Evolutionary conservation across 37 sponge, comb jelly and placozoan species (phyloP).

Genomic region (Cladorhizidae sp.): DNA sequence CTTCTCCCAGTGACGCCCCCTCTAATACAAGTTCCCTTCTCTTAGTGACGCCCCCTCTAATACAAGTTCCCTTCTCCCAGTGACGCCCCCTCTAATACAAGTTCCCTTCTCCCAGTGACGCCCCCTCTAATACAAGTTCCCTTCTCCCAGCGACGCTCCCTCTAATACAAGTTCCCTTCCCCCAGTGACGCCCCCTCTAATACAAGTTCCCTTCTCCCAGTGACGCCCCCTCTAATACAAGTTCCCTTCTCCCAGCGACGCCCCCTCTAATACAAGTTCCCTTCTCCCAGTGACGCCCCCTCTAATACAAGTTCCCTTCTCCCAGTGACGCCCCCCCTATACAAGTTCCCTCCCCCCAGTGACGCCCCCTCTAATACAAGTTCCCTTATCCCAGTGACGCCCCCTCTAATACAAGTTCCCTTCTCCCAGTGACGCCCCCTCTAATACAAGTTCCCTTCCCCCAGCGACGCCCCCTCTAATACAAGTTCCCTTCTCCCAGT

Average conservation of each 20-base stretch:
- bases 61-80: neutral
- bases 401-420: conserved; percentile 1
- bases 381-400: neutral
- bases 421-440: neutral
- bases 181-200: conserved; percentile 3
- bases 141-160: neutral
- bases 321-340: neutral
- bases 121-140: conserved; percentile 1
- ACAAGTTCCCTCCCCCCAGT: conserved; percentile 11
- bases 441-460: conserved; percentile 5
- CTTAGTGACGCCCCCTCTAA: neutral
- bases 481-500: neutral
- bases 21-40: neutral
- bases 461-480: too few relatives aligned
- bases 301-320: neutral
- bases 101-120: neutral
- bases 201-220: neutral
- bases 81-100: neutral
- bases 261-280: neutral
- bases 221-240: neutral
- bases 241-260: too few relatives aligned
- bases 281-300: conserved; percentile 3
- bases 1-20: neutral
- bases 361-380: neutral
- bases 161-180: neutral